Conservation (phyloP, 1,140 invertebrate species). For the Berghia stephanieae region DNA sequence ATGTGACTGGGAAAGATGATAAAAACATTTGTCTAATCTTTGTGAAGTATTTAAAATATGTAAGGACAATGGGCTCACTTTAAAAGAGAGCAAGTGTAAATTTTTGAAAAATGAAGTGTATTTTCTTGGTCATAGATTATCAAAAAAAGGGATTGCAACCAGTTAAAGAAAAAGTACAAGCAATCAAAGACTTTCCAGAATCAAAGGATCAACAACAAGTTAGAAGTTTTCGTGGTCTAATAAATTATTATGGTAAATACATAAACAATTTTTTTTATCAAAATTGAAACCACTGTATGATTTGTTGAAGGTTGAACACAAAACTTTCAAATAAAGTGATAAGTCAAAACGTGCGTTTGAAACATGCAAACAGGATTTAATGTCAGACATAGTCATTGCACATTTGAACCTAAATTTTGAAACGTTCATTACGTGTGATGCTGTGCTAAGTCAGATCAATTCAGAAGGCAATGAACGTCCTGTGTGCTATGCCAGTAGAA, state of each 20-base stretch:
- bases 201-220: slow-evolving; percentile 19
- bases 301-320: no score
- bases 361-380: no score
- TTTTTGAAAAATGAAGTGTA: slow-evolving; percentile 49
- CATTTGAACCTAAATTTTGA: neutral
- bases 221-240: neutral
- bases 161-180: slow-evolving; percentile 36
- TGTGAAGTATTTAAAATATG: no score
- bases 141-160: slow-evolving; percentile 41
- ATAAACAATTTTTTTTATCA: neutral
- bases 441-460: no score
- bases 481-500: no score
- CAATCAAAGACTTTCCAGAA: slow-evolving; percentile 43
- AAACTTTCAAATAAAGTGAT: no score
- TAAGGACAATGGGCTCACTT: slow-evolving; percentile 58
- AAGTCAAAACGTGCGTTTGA: no score
- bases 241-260: neutral
- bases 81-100: slow-evolving; percentile 64
- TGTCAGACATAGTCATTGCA: neutral
- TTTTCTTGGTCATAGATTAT: slow-evolving; percentile 60
- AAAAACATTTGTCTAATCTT: slow-evolving; percentile 34
- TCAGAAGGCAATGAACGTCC: no score
- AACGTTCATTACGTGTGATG: neutral
- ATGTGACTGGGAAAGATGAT: slow-evolving; percentile 33
- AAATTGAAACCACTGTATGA: no score